Conservation (phyloP, 2,113 vertebrate species). For the Haemorhous mexicanus region DNA sequence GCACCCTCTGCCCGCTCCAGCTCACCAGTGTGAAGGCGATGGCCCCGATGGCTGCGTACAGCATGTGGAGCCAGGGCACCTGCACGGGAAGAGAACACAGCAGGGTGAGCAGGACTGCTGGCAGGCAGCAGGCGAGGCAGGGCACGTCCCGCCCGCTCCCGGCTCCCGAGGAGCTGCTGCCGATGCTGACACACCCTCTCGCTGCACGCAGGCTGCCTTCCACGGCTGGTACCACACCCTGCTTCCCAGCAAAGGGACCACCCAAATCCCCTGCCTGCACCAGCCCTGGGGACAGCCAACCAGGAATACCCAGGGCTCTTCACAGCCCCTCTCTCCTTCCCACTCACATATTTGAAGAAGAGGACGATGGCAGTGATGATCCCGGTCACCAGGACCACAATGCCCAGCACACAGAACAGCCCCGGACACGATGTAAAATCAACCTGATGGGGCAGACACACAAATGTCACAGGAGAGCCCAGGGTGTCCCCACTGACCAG, state of each 20-base stretch:
- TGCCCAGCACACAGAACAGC: constrained; percentile 84
- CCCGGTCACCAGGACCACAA: constrained; percentile 85
- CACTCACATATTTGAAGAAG: constrained; percentile 90
- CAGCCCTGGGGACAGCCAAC: neutral
- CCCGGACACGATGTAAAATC: constrained; percentile 94
- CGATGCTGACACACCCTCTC: neutral
- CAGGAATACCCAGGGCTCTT: accelerated
- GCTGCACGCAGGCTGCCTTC: neutral
- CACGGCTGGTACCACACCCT: neutral
- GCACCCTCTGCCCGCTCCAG: neutral
- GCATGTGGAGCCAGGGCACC: constrained; percentile 93
- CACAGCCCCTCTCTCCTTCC: neutral
- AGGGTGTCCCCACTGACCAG: neutral
- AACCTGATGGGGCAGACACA: constrained; percentile 72
- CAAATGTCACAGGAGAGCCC: neutral
- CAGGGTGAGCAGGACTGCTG: neutral
- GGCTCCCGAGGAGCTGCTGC: neutral
- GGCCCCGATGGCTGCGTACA: constrained; percentile 89
- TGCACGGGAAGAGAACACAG: neutral
- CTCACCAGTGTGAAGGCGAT: constrained; percentile 90
- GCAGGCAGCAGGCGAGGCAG: neutral
- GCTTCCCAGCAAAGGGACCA: neutral
- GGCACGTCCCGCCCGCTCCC: neutral
- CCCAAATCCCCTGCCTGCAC: neutral
- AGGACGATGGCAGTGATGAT: constrained; percentile 87